Base-by-base conservation (phyloP, 1,140 invertebrate genomes). In the Bradysia coprophila region DNA sequence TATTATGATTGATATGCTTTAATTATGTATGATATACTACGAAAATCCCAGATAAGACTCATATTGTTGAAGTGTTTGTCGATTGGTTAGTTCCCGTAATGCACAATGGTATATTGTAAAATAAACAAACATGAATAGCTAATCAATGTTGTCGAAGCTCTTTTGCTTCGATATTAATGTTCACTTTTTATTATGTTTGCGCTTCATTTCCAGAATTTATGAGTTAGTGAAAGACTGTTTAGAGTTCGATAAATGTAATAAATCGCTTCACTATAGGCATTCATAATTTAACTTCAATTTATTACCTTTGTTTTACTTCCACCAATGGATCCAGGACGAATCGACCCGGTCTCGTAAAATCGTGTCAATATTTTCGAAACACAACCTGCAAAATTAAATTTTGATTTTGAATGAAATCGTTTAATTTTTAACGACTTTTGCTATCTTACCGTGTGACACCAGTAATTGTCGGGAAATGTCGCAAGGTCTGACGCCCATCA, bases 341-440 rank as follows among this genome's bases (percentile, higher is more conserved):
- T 91, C 36, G 85, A 90, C 1, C 87, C 89, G 6, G 89, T 93
- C 64, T 93, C 87, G 55, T 93, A 95, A 66, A 94, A 98, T 45
- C 93, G 71, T 3, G 91, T 95, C 10, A 99, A 70, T 47, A 97
- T 97, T 69, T 97, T 97, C 10, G 88, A 93, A n/a, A 93, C 88
- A 55, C 84, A 86, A 24, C 58, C 58, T 61, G 34, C 2, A 37
- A 23, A 21, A 20, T 38, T 20, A 20, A 20, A 10, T 38, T 9
- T 36, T 16, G 33, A 36, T 36, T 36, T 5, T n/a, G 5, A 9
- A n/a, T 36, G 18, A 36, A 9, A 36, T 9, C 33, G 18, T 15
- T n/a, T 36, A 6, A 36, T n/a, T 6, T 9, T 5, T 16, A 36
- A 36, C 6, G 18, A 9, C 10, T 36, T 11, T n/a, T 43, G 23